Percentiles rank a stretch among this genome's conserved stretches.
These are phyloP conservation scores for Drosophila gunungcola DNA, from an alignment of 1,140 invertebrate genomes.

Conservation along the genomic window DNA sequence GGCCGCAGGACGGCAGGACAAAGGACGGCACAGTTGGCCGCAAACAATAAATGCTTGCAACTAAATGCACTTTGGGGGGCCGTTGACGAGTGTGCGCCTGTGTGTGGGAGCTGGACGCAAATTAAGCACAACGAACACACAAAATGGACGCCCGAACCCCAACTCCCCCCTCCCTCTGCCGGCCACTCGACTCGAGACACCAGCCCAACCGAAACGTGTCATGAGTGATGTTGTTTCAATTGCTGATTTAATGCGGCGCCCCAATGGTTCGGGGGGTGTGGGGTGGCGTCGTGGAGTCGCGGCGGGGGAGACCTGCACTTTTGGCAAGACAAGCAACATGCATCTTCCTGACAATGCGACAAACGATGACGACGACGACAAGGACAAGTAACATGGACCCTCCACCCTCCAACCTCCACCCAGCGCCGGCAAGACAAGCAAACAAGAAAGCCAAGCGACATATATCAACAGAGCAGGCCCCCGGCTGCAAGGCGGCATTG, in stretches of 20 bases:
- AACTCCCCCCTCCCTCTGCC: not conserved
- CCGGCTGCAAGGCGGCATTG: conserved; percentile 28
- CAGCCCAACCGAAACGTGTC: conserved; percentile 72
- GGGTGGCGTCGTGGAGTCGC: not conserved
- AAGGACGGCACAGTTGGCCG: conserved; percentile 69
- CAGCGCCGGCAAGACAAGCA: conserved; percentile 49
- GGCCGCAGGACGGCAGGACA: conserved; percentile 61
- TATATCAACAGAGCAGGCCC: conserved; percentile 66
- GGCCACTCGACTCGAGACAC: conserved; percentile 36
- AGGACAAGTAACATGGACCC: conserved; percentile 65
- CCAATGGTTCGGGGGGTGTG: conserved; percentile 2
- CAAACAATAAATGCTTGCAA: conserved; percentile 83
- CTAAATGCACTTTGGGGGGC: conserved; percentile 79
- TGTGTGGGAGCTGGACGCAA: conserved; percentile 60
- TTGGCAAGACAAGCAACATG: conserved; percentile 81
- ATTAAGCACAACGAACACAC: conserved; percentile 78
- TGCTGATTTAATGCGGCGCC: conserved; percentile 80
- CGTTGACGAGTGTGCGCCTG: conserved; percentile 22
- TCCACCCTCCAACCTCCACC: not conserved
- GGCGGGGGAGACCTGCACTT: conserved; percentile 30
- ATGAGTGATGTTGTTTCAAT: conserved; percentile 84
- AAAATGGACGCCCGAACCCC: conserved; percentile 59
- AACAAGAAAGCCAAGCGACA: conserved; percentile 76
- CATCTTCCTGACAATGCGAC: conserved; percentile 82
- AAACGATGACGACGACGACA: conserved; percentile 80